These are phyloP conservation scores for Arctocebus calabarensis DNA, from an alignment of 2,797 vertebrate species.

Conservation along the genomic window DNA sequence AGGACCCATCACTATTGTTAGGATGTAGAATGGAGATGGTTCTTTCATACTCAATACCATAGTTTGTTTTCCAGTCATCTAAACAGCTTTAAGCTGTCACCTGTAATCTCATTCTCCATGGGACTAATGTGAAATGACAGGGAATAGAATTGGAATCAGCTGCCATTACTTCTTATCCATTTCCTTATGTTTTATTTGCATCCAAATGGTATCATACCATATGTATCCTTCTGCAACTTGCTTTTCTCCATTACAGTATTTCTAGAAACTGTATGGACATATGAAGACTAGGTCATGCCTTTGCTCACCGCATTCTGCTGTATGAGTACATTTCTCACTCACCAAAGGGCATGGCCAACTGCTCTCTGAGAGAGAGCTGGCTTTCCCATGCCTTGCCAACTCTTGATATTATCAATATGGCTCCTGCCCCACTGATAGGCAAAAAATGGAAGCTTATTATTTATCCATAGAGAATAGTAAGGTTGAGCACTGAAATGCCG, in stretches of 20 bases:
- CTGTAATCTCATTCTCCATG: background rate
- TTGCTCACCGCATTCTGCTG: background rate
- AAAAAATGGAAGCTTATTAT: background rate
- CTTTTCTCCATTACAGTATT: background rate
- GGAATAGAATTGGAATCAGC: background rate
- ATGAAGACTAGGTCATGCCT: background rate
- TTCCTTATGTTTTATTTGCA: background rate
- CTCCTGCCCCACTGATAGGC: background rate
- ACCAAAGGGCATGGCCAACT: background rate
- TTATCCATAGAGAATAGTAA: background rate
- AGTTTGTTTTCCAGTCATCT: background rate
- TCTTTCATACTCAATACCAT: background rate
- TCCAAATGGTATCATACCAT: background rate
- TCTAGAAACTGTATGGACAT: background rate
- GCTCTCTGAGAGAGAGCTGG: background rate
- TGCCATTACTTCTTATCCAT: background rate
- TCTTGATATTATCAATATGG: background rate
- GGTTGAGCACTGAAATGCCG: background rate
- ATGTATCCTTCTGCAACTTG: background rate
- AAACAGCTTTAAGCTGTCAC: background rate
- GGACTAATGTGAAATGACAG: background rate
- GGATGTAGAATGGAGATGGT: background rate
- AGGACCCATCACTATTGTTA: background rate
- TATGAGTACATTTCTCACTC: background rate
- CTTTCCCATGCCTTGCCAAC: background rate